A percentile compares a stretch with the other conserved stretches of the same genome.
phyloP scores from a whole-genome alignment of 2,888 invertebrate genomes.

The Coenonympha arcania region DNA sequence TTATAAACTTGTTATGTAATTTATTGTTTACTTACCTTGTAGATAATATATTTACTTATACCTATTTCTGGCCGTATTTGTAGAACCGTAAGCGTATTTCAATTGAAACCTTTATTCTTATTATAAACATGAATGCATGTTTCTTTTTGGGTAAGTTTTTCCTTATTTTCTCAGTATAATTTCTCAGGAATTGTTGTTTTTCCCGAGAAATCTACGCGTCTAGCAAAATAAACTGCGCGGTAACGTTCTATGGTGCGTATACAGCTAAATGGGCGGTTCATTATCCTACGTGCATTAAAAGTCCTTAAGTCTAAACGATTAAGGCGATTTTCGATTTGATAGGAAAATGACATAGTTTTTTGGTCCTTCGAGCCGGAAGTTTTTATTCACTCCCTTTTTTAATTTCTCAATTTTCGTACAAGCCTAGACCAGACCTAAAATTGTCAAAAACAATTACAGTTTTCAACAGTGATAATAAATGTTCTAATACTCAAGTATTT shows the following conservation, averaged over 20 bases:
- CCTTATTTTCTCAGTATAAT: too few relatives aligned
- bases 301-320: slow-evolving; percentile 11
- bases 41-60: not conserved
- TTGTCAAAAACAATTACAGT: too few relatives aligned
- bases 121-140: too few relatives aligned
- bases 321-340: slow-evolving; percentile 13
- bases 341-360: slow-evolving; percentile 3
- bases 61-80: not conserved
- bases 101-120: not conserved
- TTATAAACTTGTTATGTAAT: too few relatives aligned
- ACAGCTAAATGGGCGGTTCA: slow-evolving; percentile 14
- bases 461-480: too few relatives aligned
- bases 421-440: too few relatives aligned
- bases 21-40: not conserved
- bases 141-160: too few relatives aligned
- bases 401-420: not conserved
- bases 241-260: not conserved
- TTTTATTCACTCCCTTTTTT: not conserved
- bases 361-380: not conserved
- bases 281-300: slow-evolving; percentile 13
- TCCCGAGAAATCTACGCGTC: too few relatives aligned
- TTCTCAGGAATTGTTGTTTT: too few relatives aligned
- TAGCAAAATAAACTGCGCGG: not conserved
- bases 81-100: not conserved
- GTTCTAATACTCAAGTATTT: too few relatives aligned